phyloP scores from a whole-genome alignment of 1,140 invertebrate genomes.

The Brachionus angularis region DNA sequence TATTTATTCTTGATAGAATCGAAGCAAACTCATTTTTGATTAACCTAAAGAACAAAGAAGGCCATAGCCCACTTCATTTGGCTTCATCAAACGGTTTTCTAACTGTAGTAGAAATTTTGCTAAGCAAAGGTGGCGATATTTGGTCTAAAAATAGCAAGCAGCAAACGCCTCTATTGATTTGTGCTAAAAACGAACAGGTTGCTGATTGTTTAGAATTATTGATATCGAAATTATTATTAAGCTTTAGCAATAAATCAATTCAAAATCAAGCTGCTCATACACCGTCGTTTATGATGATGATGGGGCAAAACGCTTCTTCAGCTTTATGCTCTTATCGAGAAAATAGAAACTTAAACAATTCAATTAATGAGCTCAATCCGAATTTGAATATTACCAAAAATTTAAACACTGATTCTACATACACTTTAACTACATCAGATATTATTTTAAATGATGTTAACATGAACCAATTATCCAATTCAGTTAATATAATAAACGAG shows the following conservation, averaged over 20 bases:
- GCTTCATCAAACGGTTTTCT: conserved; percentile 67
- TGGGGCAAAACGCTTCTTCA: conserved; percentile 28
- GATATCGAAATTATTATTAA: background rate
- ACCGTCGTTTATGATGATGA: conserved; percentile 28
- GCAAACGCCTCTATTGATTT: conserved; percentile 14
- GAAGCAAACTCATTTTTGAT: conserved; percentile 32
- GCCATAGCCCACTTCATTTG: conserved; percentile 83
- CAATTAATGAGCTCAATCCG: conserved; percentile 8
- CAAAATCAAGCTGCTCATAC: conserved; percentile 9
- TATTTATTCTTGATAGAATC: conserved; percentile 18
- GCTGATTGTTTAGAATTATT: conserved; percentile 34
- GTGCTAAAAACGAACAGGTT: conserved; percentile 40
- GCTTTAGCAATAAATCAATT: background rate
- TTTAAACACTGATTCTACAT: background rate
- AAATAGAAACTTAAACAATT: conserved; percentile 17
- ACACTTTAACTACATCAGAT: background rate
- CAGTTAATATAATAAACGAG: background rate
- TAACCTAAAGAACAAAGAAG: conserved; percentile 61
- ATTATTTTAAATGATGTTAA: conserved; percentile 31
- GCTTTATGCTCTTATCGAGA: background rate
- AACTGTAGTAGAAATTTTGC: conserved; percentile 31
- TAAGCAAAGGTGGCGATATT: conserved; percentile 38
- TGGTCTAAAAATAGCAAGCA: conserved; percentile 17
- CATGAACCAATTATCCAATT: background rate
- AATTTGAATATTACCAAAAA: conserved; percentile 28